Evolutionary conservation across 2,888 invertebrate genomes (phyloP), one percentile per base, ranked within the genome.

Genomic region (Torymus aiolomorphi): DNA sequence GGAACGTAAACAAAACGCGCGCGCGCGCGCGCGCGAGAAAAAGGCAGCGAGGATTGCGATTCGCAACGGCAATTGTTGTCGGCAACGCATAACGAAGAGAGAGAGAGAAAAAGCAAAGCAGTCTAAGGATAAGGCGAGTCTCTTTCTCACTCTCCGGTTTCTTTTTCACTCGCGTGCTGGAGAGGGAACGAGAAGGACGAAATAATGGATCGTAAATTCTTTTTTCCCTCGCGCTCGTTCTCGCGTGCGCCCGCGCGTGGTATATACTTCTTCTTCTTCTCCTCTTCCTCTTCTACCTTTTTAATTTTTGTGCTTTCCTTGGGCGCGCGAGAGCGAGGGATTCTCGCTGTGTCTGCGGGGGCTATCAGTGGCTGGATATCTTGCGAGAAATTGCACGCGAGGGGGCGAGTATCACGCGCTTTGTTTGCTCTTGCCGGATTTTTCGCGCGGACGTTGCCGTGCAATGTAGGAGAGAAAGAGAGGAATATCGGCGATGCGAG

Each of bases 41-140:
- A 42, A 16, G 75, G 56, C 70, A 57, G 75, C 70, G 71, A 59
- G 82, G 62, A 42, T 42, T 42, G 13, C 13, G 76, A 83, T 83
- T 82, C 82, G 72, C 67, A 20, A 69, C 73, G 74, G 79, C 75
- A 75, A 80, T 76, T 73, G 76, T 80, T 80, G 87, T 81, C 79
- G 74, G 71, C 61, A 79, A 76, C 66, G 76, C 76, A 70, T 77
- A 69, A 76, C 76, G 57, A 73, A 56, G 62, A 16, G 63, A 16
- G 66, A 16, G 57, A 20, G 59, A 24, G 42, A 18, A 71, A 54
- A 66, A 5, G 31, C 11, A 59, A 54, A 52, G 4, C 11, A 8
- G 31, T 13, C 31, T n/a, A 56, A 54, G 10, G 73, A 65, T 24
- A 72, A 24, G 62, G 31, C 31, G 59, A 16, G 59, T 59, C 59